Percentiles rank a stretch among this genome's conserved stretches.
Evolutionary conservation across 2,797 vertebrate species (phyloP).

Genomic region (Hapalemur alaotrensis): DNA sequence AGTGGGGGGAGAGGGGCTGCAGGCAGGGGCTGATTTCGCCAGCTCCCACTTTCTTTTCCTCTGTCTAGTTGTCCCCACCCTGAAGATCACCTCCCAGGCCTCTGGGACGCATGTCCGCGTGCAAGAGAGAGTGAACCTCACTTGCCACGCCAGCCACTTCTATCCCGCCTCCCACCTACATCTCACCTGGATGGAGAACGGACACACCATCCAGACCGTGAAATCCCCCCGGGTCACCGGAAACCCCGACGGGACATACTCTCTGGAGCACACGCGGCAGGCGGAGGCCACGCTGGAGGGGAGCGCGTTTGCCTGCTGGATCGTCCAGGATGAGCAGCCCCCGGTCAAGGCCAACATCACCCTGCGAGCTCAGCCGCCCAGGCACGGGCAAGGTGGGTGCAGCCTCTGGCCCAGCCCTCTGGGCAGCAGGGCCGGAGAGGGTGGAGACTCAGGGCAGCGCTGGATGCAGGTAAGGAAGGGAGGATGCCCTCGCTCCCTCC

Average conservation of each 20-base stretch:
- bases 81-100: neutral
- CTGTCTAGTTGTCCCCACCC: neutral
- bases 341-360: neutral
- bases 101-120: fast-evolving
- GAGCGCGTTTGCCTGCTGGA: constrained; percentile 48
- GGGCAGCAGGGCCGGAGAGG: neutral
- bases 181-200: constrained; percentile 51
- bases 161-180: neutral
- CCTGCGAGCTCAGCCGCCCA: neutral
- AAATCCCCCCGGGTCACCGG: neutral
- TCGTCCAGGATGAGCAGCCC: constrained; percentile 3
- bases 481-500: too few species aligned
- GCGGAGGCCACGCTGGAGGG: neutral
- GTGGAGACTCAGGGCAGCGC: neutral
- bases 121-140: constrained; percentile 31
- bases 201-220: neutral
- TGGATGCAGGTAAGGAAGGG: neutral
- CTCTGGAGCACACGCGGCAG: neutral
- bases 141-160: neutral
- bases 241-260: constrained; percentile 21
- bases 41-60: neutral
- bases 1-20: neutral
- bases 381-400: neutral
- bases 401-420: neutral
- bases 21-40: neutral